Conservation (phyloP, 2,797 vertebrate species). For the Spheniscus humboldti region DNA sequence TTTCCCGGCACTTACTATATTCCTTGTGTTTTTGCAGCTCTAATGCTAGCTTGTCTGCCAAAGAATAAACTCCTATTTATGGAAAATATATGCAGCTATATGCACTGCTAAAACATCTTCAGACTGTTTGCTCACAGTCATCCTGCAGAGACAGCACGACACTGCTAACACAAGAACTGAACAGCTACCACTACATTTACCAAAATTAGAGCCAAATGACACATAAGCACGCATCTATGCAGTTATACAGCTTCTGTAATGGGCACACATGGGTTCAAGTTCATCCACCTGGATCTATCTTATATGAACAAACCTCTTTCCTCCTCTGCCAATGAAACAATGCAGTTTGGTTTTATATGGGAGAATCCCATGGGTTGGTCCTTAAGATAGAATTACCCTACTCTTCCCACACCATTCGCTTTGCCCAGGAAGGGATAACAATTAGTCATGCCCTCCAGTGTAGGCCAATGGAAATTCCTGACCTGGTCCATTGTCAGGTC, state of each 20-base stretch:
- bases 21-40: constrained; percentile 38
- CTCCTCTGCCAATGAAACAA: not conserved
- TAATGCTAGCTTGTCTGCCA: constrained; percentile 57
- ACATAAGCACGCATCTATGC: not conserved
- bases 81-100: constrained; percentile 60
- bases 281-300: not conserved
- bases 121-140: constrained; percentile 61
- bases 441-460: not conserved
- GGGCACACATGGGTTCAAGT: not conserved
- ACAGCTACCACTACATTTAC: not conserved
- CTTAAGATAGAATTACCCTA: not conserved
- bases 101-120: constrained; percentile 55
- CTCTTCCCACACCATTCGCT: not conserved
- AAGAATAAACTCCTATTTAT: constrained; percentile 66
- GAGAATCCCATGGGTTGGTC: not conserved
- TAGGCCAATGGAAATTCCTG: not conserved
- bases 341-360: not conserved
- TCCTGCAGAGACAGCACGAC: constrained; percentile 31
- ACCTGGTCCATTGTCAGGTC: not conserved
- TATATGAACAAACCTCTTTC: not conserved
- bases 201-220: not conserved
- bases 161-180: not conserved
- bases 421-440: not conserved
- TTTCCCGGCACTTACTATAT: constrained; percentile 23
- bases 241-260: not conserved